Evolutionary conservation across 2,113 vertebrate genomes (phyloP).

Genomic region (Xenus cinereus): DNA sequence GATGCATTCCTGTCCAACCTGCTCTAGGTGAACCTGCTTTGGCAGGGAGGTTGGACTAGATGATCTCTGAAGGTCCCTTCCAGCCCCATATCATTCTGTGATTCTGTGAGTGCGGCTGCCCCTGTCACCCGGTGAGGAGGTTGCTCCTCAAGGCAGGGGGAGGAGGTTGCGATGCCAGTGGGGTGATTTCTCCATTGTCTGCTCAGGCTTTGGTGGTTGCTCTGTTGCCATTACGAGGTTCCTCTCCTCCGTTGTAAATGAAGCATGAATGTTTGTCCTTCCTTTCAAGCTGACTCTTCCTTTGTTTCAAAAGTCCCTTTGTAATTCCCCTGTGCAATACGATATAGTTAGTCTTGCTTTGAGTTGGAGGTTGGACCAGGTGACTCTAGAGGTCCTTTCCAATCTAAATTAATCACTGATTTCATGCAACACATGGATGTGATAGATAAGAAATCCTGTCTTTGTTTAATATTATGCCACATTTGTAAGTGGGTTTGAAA

Average conservation of each 20-base stretch:
- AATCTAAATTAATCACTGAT: neutral
- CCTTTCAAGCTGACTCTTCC: neutral
- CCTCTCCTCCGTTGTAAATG: neutral
- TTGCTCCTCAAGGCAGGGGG: neutral
- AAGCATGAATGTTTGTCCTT: neutral
- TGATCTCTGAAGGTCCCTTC: too few relatives aligned
- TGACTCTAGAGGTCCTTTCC: neutral
- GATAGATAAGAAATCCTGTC: neutral
- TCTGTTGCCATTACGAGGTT: neutral
- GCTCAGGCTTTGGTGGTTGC: neutral
- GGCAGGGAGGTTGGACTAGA: too few relatives aligned
- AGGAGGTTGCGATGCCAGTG: rapidly evolving
- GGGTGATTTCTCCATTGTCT: neutral
- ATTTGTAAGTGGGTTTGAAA: neutral
- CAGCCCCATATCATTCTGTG: too few relatives aligned
- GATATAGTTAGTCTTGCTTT: neutral
- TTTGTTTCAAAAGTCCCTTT: neutral
- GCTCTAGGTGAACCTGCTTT: too few relatives aligned
- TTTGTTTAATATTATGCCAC: neutral
- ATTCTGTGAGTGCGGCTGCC: neutral
- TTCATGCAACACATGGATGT: neutral
- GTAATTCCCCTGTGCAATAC: neutral
- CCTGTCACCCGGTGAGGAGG: rapidly evolving
- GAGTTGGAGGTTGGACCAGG: neutral
- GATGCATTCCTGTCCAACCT: too few relatives aligned